Evolutionary conservation across 1,140 invertebrate species (phyloP).

Genomic region (Drosophila ambigua): DNA sequence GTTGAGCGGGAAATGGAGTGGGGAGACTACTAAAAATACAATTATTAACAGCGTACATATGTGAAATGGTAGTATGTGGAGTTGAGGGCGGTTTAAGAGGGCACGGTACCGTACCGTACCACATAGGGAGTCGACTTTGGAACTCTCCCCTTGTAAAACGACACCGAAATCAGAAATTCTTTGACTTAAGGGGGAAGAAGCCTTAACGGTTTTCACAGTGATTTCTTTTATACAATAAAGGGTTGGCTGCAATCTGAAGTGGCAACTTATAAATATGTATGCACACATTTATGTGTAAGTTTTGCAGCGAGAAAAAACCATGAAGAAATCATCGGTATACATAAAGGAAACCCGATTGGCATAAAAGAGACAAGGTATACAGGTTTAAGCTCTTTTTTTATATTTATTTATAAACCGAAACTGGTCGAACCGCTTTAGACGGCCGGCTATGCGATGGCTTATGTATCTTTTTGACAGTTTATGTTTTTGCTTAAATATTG

Average conservation of each 20-base stretch:
- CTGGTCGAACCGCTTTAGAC: slow-evolving; percentile 55
- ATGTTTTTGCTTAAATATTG: slow-evolving; percentile 38
- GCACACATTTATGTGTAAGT: slow-evolving; percentile 21
- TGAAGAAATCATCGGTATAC: slow-evolving; percentile 53
- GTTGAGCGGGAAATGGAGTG: slow-evolving; percentile 33
- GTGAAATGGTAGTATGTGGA: slow-evolving; percentile 13
- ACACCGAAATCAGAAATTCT: slow-evolving; percentile 32
- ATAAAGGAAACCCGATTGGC: slow-evolving; percentile 52
- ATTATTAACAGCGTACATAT: slow-evolving; percentile 15
- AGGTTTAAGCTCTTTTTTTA: slow-evolving; percentile 52
- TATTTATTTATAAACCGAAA: slow-evolving; percentile 33
- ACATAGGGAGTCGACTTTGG: slow-evolving; percentile 26
- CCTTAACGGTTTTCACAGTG: slow-evolving; percentile 24
- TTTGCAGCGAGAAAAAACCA: slow-evolving; percentile 42
- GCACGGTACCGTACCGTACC: slow-evolving; percentile 5
- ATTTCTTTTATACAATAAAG: slow-evolving; percentile 30
- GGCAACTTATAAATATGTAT: slow-evolving; percentile 25
- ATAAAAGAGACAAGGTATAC: slow-evolving; percentile 53
- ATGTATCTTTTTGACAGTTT: slow-evolving; percentile 49
- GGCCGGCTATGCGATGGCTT: slow-evolving; percentile 27
- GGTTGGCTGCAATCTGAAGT: slow-evolving; percentile 20
- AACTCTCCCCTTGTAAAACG: slow-evolving; percentile 24
- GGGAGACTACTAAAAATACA: slow-evolving; percentile 4
- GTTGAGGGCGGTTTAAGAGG: slow-evolving; percentile 29
- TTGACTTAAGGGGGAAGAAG: slow-evolving; percentile 19